These are phyloP conservation scores for Thalassoma bifasciatum DNA, from an alignment of 2,113 vertebrate genomes.

Conservation along the genomic window DNA sequence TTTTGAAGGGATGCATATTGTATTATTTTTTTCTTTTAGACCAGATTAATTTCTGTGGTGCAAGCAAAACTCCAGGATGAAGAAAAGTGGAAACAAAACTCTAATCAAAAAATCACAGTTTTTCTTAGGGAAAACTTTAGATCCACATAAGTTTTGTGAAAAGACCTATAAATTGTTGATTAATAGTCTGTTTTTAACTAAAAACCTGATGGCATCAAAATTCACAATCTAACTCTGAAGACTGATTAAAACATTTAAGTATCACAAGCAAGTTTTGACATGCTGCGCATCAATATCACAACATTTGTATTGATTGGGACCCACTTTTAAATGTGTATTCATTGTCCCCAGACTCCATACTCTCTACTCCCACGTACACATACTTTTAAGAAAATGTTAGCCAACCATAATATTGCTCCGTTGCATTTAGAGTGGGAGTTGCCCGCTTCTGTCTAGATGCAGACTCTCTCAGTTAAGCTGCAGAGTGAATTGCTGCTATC, in stretches of 20 bases:
- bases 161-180: not conserved
- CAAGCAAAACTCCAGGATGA: not conserved
- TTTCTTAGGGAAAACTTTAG: too few species aligned
- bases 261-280: too few species aligned
- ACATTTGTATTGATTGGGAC: too few species aligned
- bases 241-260: too few species aligned
- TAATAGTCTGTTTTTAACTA: not conserved
- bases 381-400: not conserved
- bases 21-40: not conserved
- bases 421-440: constrained; percentile 1
- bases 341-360: too few species aligned
- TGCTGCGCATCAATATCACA: too few species aligned
- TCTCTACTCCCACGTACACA: too few species aligned
- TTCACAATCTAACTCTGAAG: not conserved
- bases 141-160: not conserved
- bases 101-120: too few species aligned
- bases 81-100: not conserved
- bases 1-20: not conserved
- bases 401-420: constrained; percentile 6
- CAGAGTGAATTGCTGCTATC: constrained; percentile 26
- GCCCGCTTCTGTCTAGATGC: constrained; percentile 36
- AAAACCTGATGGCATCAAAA: not conserved
- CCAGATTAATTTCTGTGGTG: not conserved
- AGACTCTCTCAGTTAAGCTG: constrained; percentile 37
- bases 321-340: too few species aligned